Conservation (phyloP, 2,113 vertebrate species). For the Seriola dumerili region DNA sequence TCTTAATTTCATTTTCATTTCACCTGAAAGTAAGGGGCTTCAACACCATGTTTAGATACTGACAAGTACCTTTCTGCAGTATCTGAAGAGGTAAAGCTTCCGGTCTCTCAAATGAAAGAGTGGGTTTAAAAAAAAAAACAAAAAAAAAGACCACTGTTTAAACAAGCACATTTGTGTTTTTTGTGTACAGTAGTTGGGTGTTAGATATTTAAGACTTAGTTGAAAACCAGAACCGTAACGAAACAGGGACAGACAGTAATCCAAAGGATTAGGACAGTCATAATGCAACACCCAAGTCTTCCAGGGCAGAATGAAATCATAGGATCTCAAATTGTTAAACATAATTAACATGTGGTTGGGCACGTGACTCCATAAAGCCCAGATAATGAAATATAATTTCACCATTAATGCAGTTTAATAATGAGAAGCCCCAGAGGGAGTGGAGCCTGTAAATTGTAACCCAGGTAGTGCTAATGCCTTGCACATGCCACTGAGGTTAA, state of each 20-base stretch:
- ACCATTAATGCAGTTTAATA: not conserved
- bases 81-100: not conserved
- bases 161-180: not conserved
- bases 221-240: no score
- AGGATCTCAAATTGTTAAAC: not conserved
- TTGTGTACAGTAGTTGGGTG: not conserved
- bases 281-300: not conserved
- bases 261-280: not conserved
- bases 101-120: not conserved
- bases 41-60: not conserved
- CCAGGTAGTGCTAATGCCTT: not conserved
- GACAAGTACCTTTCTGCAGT: not conserved
- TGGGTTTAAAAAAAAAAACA: not conserved
- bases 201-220: not conserved
- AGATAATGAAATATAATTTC: not conserved
- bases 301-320: not conserved
- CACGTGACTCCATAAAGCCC: not conserved
- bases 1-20: slow-evolving; percentile 5
- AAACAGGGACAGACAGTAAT: not conserved
- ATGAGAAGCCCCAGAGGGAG: not conserved
- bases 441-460: not conserved
- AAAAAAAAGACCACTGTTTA: not conserved
- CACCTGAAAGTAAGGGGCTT: slow-evolving; percentile 17
- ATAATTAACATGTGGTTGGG: not conserved
- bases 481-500: not conserved